Evolutionary conservation across 2,113 vertebrate genomes (phyloP).

Genomic region (Craseonycteris thonglongyai): DNA sequence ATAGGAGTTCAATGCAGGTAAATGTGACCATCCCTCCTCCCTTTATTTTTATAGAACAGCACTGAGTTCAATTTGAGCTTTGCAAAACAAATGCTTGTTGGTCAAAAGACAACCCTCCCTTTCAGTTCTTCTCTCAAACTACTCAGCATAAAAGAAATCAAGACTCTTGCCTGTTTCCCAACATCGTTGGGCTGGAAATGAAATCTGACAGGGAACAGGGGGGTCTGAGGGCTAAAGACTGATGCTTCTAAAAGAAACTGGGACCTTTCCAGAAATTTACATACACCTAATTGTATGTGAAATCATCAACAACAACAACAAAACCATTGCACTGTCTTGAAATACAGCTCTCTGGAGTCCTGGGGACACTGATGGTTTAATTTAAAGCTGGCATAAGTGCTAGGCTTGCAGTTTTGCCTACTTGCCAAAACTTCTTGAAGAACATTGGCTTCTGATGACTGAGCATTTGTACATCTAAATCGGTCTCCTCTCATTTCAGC

Average conservation of each 20-base stretch:
- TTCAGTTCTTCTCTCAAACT: background rate
- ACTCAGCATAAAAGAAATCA: background rate
- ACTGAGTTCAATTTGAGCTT: background rate
- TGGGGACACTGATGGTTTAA: background rate
- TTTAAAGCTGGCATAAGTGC: background rate
- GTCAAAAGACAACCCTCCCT: background rate
- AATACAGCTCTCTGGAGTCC: background rate
- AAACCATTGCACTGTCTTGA: background rate
- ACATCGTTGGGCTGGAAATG: background rate
- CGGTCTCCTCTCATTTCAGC: background rate
- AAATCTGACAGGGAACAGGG: background rate
- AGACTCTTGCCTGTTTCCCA: background rate
- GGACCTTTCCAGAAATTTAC: background rate
- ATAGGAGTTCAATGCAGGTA: background rate
- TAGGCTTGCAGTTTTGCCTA: background rate
- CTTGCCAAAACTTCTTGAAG: background rate
- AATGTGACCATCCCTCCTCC: background rate
- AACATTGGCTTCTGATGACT: slow-evolving; percentile 1
- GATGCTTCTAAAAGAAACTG: slow-evolving; percentile 6
- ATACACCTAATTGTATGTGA: background rate
- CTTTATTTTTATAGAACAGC: background rate
- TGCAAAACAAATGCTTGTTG: background rate
- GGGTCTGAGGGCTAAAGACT: background rate
- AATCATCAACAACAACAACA: background rate
- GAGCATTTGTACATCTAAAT: slow-evolving; percentile 10